Conservation (phyloP, 2,888 invertebrate genomes). For the Mactromeris polynyma region DNA sequence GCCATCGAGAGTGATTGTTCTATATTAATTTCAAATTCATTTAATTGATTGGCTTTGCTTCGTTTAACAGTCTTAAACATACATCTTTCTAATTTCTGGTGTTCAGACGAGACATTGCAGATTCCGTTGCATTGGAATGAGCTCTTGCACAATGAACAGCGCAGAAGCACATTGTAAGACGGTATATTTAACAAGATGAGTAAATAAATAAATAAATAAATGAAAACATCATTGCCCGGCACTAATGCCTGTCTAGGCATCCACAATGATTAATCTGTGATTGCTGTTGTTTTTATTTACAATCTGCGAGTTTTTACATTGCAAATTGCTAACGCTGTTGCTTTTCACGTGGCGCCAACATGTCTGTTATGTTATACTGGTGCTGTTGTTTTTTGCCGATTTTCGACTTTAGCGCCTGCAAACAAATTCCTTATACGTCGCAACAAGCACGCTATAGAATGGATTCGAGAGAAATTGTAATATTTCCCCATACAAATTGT, state of each 20-base stretch:
- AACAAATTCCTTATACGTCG: constrained; percentile 12
- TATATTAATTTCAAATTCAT: no score
- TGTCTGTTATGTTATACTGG: not conserved
- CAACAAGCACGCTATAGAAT: constrained; percentile 14
- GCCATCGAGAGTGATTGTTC: no score
- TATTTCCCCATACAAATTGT: not conserved
- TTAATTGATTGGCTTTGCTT: no score
- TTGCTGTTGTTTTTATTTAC: constrained; percentile 11
- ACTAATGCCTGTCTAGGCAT: not conserved
- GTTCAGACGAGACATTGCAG: no score
- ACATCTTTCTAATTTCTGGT: no score
- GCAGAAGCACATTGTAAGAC: no score
- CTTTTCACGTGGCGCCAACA: not conserved
- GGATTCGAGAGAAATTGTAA: not conserved
- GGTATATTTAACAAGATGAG: not conserved
- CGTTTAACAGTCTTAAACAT: no score
- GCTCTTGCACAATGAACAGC: no score
- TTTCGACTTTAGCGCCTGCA: constrained; percentile 17
- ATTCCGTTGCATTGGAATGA: no score
- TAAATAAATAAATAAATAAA: not conserved
- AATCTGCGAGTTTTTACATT: not conserved
- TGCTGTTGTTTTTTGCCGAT: constrained; percentile 3
- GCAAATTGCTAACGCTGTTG: not conserved
- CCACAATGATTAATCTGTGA: not conserved
- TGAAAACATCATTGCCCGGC: not conserved